Percentiles rank a stretch among this genome's conserved stretches.
Conservation (phyloP, 2,113 vertebrate genomes). For the Cyprinodon brontotheroides region DNA sequence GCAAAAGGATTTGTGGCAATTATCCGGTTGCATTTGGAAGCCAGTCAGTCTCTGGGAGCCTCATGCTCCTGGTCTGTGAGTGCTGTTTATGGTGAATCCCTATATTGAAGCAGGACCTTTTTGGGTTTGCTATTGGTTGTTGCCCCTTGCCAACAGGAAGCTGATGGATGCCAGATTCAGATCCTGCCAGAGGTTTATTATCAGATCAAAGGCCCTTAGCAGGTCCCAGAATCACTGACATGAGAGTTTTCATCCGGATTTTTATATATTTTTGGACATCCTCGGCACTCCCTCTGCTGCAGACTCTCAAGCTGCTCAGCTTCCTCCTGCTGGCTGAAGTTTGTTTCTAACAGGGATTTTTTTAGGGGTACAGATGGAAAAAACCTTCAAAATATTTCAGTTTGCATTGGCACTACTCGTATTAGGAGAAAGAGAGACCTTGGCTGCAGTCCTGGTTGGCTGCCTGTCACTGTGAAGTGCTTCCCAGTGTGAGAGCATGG, state of each 20-base stretch:
- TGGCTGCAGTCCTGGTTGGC: constrained; percentile 64
- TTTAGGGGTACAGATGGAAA: constrained; percentile 66
- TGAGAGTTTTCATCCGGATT: neutral
- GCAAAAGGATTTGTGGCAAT: constrained; percentile 11
- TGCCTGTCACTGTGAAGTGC: constrained; percentile 70
- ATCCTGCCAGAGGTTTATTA: constrained; percentile 4
- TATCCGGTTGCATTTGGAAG: constrained; percentile 27
- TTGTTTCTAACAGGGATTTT: constrained; percentile 49
- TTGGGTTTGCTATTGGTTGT: constrained; percentile 13
- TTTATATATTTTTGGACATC: constrained; percentile 29
- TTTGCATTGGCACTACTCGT: constrained; percentile 63
- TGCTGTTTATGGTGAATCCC: constrained; percentile 18
- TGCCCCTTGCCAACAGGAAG: neutral
- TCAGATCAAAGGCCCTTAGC: constrained; percentile 21
- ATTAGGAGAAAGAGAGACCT: constrained; percentile 52
- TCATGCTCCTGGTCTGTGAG: constrained; percentile 30
- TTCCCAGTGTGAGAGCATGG: constrained; percentile 65
- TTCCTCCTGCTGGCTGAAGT: constrained; percentile 29
- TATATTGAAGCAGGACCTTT: constrained; percentile 9
- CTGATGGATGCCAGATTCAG: constrained; percentile 27
- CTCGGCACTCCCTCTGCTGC: neutral
- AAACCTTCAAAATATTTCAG: constrained; percentile 65
- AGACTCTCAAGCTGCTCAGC: constrained; percentile 17
- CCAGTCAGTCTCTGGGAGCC: constrained; percentile 5
- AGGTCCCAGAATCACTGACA: constrained; percentile 16